Base-by-base conservation (phyloP, 2,113 vertebrate genomes). In the Thunnus maccoyii region DNA sequence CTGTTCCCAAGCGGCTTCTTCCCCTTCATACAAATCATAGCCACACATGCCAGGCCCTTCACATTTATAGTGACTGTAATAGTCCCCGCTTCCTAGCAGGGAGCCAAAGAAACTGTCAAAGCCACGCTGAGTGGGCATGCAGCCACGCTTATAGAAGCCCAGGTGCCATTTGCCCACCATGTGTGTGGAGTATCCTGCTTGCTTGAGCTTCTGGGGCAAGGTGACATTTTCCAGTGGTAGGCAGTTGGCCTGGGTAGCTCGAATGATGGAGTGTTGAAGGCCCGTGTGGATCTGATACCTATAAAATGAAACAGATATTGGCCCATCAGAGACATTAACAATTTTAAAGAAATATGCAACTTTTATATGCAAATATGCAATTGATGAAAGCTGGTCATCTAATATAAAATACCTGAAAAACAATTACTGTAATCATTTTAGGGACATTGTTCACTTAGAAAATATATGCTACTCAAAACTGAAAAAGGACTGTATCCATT, bases 131-230 rank as follows among this genome's bases (percentile, higher is more conserved):
- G 97, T 99, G 78, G 98, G 98, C 94, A 99, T 95, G 87, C 98
- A 99, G 78, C 96, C 96, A n/a, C 96, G 96, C 80, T 96, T 96
- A 86, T 99, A 99, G 88, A 99, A 99, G 0, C 98, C 98, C 85
- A 99, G 90, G 88, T 99, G 98, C 98, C 98, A 99, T 91, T 99
- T 99, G 76, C 98, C 98, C 84, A 99, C 97, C 98, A 99, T 99
- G 83, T 99, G 97, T 0, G 98, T 99, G 52, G 97, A 94, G 82
- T 99, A 99, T 41, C 98, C 98, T 0, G 94, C 97, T 61, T 97
- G 95, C 90, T 95, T 97, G 46, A 99, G 96, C 90, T 99, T 99
- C 93, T 98, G 97, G 88, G 98, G 98, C 90, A 99, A 95, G 1
- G 97, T 99, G 80, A 96, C 79, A 0, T 98, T 97, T 86, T 99